phyloP scores from a whole-genome alignment of 2,888 invertebrate species.

The Cheilosia urbana region DNA sequence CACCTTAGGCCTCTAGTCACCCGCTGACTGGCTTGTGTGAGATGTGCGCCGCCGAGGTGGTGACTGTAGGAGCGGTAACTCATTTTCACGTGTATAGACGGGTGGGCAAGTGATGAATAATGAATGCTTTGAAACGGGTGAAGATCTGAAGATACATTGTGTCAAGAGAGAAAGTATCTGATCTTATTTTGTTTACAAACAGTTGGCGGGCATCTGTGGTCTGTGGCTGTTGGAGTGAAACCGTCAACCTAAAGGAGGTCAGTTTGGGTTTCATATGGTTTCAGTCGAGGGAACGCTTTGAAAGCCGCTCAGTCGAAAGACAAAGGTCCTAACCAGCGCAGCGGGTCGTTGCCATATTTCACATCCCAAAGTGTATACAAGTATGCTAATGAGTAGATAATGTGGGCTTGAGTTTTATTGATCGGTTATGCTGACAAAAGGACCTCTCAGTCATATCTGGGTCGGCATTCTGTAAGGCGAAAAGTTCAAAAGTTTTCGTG shows the following conservation, averaged over 20 bases:
- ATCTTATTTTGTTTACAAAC: conserved; percentile 1
- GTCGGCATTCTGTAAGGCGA: too few relatives aligned
- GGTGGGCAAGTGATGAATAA: conserved; percentile 49
- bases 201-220: not conserved
- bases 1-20: conserved; percentile 38
- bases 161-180: conserved; percentile 25
- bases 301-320: too few relatives aligned
- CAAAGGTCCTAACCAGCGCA: too few relatives aligned
- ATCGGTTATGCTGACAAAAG: too few relatives aligned
- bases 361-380: too few relatives aligned
- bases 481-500: too few relatives aligned
- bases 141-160: conserved; percentile 28
- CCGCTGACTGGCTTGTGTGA: conserved; percentile 37
- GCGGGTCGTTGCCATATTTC: too few relatives aligned
- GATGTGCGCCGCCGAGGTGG: conserved; percentile 31
- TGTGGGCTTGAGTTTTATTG: too few relatives aligned
- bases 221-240: not conserved
- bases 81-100: not conserved
- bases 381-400: too few relatives aligned
- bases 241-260: not conserved
- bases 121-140: conserved; percentile 20
- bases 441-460: too few relatives aligned
- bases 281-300: too few relatives aligned
- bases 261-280: not conserved
- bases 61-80: conserved; percentile 15